A percentile compares a stretch with the other conserved stretches of the same genome.
phyloP scores from a whole-genome alignment of 2,797 vertebrate genomes.

The Chrosomus eos region DNA sequence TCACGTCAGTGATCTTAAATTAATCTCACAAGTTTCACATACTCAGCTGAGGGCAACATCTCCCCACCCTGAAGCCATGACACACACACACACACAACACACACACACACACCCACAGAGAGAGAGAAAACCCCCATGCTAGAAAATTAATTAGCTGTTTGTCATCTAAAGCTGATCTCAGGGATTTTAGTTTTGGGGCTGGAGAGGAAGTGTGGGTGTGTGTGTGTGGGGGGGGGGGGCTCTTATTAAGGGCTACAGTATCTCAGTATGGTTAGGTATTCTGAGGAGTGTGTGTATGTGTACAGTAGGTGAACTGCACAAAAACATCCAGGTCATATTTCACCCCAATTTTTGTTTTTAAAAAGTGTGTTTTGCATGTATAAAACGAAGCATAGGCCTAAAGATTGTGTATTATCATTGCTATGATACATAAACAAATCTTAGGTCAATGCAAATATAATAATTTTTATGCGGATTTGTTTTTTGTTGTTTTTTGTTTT shows the following conservation, averaged over 20 bases:
- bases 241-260: slow-evolving; percentile 50
- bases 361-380: not conserved
- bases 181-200: slow-evolving; percentile 65
- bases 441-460: not conserved
- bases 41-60: slow-evolving; percentile 75
- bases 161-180: slow-evolving; percentile 77
- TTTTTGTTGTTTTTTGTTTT: too few species aligned
- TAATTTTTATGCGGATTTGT: not conserved
- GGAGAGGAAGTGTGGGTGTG: not conserved
- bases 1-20: slow-evolving; percentile 80
- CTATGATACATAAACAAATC: not conserved
- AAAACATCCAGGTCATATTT: not conserved
- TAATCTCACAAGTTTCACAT: slow-evolving; percentile 74
- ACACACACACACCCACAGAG: slow-evolving; percentile 11
- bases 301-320: slow-evolving; percentile 3
- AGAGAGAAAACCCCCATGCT: slow-evolving; percentile 15
- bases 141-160: slow-evolving; percentile 79
- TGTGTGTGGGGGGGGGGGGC: not conserved
- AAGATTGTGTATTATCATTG: not conserved
- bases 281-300: slow-evolving; percentile 43
- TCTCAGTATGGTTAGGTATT: slow-evolving; percentile 15
- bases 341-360: not conserved
- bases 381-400: not conserved
- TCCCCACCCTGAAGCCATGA: slow-evolving; percentile 48
- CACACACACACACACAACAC: slow-evolving; percentile 12